phyloP scores from a whole-genome alignment of 2,888 invertebrate species.

The Gortyna flavago region DNA sequence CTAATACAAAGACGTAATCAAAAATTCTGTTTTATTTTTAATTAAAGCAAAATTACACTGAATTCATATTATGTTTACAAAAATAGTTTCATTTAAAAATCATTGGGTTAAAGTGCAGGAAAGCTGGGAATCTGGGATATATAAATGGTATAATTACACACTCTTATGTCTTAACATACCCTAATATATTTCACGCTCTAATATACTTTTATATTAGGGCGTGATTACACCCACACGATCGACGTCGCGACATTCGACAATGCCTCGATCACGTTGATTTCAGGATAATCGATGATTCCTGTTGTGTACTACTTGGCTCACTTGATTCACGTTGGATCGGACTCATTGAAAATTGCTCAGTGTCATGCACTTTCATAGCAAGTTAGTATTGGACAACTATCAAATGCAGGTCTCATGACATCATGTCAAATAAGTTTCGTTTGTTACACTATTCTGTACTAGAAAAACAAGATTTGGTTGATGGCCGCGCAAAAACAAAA shows the following conservation, averaged over 20 bases:
- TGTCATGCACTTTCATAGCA: too few species aligned
- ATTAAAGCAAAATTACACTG: conserved; percentile 10
- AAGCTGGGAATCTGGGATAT: conserved; percentile 21
- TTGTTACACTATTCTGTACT: too few species aligned
- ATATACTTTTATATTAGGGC: neutral
- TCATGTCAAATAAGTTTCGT: too few species aligned
- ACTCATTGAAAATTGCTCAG: neutral
- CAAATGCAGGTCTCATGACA: too few species aligned
- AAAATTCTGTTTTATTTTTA: too few species aligned
- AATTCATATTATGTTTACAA: neutral
- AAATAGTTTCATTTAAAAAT: neutral
- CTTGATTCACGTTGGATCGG: neutral
- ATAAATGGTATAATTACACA: conserved; percentile 4
- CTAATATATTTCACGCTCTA: too few species aligned
- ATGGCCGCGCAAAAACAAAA: too few species aligned
- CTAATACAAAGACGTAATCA: too few species aligned
- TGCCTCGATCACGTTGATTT: neutral
- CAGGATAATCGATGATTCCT: too few species aligned
- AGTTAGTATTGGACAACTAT: neutral
- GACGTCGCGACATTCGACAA: too few species aligned
- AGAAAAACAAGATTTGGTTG: too few species aligned
- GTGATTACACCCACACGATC: neutral
- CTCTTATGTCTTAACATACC: too few species aligned
- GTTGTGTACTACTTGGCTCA: neutral
- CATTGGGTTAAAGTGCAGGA: conserved; percentile 7